Evolutionary conservation across 1,140 invertebrate species (phyloP).

Genomic region (Drosophila nannoptera): DNA sequence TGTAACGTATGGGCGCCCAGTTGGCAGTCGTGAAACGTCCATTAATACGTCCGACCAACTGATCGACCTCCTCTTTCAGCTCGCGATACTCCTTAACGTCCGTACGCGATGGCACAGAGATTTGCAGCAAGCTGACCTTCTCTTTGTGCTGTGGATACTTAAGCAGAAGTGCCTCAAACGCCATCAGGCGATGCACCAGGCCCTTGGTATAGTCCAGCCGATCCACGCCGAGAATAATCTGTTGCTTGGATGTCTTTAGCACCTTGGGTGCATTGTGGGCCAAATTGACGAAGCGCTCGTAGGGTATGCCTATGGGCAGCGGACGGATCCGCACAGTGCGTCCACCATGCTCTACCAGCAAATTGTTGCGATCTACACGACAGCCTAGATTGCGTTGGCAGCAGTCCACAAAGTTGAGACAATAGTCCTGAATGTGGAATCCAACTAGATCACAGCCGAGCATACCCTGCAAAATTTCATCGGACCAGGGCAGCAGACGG

Average conservation of each 20-base stretch:
- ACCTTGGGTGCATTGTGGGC: constrained; percentile 88
- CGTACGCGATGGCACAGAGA: constrained; percentile 92
- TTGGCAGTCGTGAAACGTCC: constrained; percentile 92
- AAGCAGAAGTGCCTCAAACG: constrained; percentile 90
- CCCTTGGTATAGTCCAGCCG: constrained; percentile 95
- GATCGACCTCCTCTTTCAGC: constrained; percentile 94
- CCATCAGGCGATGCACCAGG: constrained; percentile 89
- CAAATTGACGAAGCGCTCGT: constrained; percentile 90
- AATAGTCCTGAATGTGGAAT: constrained; percentile 95
- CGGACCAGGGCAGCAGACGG: constrained; percentile 92
- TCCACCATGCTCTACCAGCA: constrained; percentile 92
- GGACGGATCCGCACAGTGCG: constrained; percentile 90
- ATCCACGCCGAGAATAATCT: constrained; percentile 90
- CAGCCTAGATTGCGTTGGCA: constrained; percentile 92
- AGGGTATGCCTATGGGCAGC: constrained; percentile 92
- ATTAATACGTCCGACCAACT: constrained; percentile 92
- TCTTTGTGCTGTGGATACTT: constrained; percentile 92
- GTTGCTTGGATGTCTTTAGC: constrained; percentile 83
- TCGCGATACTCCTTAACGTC: constrained; percentile 95
- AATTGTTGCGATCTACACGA: constrained; percentile 91
- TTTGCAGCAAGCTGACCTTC: constrained; percentile 90
- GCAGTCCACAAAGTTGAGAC: constrained; percentile 94
- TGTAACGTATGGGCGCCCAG: constrained; percentile 94
- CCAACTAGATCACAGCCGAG: constrained; percentile 94
- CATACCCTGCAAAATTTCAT: constrained; percentile 94